Conservation (phyloP, 2,888 invertebrate genomes). For the Protonemura montana region DNA sequence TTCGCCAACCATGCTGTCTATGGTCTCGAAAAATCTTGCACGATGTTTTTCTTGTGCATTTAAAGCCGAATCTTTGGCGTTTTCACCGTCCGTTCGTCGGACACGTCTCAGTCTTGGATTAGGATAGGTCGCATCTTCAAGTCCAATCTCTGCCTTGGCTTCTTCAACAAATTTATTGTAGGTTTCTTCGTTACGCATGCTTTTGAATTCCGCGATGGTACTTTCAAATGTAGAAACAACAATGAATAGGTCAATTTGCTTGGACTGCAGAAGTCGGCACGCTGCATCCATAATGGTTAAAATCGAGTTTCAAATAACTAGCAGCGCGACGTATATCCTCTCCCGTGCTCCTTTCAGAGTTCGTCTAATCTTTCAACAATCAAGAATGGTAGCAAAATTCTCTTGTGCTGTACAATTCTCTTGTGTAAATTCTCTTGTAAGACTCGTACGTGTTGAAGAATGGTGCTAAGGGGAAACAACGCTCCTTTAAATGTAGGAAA, state of each 20-base stretch:
- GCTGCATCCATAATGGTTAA: conserved; percentile 8
- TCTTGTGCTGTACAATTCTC: neutral
- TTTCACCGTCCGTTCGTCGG: conserved; percentile 15
- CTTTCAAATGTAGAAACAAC: conserved; percentile 12
- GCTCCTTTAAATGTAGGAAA: too few relatives aligned
- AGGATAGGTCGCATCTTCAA: neutral
- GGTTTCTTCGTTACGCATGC: neutral
- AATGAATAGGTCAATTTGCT: conserved; percentile 18
- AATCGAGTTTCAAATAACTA: conserved; percentile 15
- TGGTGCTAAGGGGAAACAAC: too few relatives aligned
- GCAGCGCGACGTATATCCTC: conserved; percentile 24
- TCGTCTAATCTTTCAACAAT: conserved; percentile 24
- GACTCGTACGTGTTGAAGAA: too few relatives aligned
- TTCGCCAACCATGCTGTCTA: conserved; percentile 21
- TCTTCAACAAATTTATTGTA: conserved; percentile 13
- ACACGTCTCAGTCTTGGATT: neutral
- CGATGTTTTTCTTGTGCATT: conserved; percentile 13
- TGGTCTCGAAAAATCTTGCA: conserved; percentile 21
- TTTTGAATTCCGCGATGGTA: neutral
- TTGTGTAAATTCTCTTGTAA: neutral
- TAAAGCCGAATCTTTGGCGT: conserved; percentile 14
- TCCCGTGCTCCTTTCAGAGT: neutral
- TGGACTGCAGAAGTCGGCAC: conserved; percentile 22
- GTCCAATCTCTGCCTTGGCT: conserved; percentile 8
- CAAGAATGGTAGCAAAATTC: conserved; percentile 15